Conservation (phyloP, 2,797 vertebrate species). For the Anguilla obscura region DNA sequence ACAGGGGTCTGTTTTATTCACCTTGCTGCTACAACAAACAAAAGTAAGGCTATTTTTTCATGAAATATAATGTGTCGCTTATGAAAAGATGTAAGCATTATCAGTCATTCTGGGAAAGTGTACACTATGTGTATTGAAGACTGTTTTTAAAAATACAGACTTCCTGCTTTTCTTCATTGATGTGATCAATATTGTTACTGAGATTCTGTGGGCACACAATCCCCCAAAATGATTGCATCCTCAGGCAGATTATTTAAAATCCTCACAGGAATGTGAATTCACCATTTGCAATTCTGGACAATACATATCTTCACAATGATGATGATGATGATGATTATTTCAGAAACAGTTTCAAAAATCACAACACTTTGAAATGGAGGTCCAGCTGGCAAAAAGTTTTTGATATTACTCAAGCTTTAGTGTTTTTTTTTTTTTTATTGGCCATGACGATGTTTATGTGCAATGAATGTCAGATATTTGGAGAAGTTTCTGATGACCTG, state of each 20-base stretch:
- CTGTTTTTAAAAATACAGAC: background rate
- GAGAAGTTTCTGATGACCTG: no score
- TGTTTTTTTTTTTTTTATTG: background rate
- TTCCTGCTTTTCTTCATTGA: background rate
- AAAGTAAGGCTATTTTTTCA: background rate
- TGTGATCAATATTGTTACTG: background rate
- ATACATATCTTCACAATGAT: background rate
- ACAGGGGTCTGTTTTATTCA: background rate
- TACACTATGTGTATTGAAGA: background rate
- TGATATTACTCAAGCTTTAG: background rate
- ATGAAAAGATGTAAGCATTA: background rate
- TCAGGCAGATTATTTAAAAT: background rate
- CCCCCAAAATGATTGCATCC: background rate
- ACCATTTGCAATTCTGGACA: background rate
- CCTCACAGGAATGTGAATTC: background rate
- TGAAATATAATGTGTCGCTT: background rate
- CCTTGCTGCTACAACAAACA: background rate
- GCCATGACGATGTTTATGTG: background rate
- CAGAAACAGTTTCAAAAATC: background rate
- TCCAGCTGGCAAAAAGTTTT: background rate
- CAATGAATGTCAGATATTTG: no score
- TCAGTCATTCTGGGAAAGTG: background rate
- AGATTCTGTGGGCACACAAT: background rate
- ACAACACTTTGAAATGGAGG: background rate
- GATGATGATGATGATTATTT: background rate